Conservation (phyloP, 2,797 vertebrate genomes). For the Vireo griseus region DNA sequence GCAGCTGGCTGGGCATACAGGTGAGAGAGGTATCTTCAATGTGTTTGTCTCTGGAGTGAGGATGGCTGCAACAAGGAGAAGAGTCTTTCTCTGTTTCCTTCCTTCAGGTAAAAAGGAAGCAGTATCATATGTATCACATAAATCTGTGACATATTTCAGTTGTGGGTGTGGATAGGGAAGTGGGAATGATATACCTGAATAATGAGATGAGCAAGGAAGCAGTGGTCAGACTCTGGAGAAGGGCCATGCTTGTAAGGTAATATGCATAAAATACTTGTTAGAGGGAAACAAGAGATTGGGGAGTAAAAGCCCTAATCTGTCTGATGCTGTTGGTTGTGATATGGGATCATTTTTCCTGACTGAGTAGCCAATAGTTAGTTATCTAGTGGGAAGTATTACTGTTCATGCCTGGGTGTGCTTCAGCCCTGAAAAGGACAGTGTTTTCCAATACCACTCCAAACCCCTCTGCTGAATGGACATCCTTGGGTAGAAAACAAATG, state of each 20-base stretch:
- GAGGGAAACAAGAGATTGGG: not conserved
- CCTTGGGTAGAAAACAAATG: not conserved
- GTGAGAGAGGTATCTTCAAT: constrained; percentile 63
- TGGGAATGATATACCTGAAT: not conserved
- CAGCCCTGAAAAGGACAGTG: not conserved
- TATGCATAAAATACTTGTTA: not conserved
- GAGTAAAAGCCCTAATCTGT: not conserved
- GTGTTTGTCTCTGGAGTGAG: not conserved
- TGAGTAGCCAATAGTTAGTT: not conserved
- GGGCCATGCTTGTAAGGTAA: not conserved
- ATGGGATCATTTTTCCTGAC: not conserved
- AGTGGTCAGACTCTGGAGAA: not conserved
- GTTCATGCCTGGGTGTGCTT: not conserved
- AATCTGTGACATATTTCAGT: not conserved
- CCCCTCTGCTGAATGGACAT: not conserved
- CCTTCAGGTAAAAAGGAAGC: not conserved
- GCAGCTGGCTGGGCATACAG: constrained; percentile 96
- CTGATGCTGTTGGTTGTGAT: not conserved
- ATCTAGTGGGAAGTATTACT: not conserved
- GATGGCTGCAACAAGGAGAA: not conserved
- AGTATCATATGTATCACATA: not conserved
- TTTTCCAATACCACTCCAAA: not conserved
- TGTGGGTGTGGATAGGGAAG: not conserved
- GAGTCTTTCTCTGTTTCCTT: not conserved
- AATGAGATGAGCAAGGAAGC: not conserved